Base-by-base conservation (phyloP, 2,888 invertebrate genomes). In the Euzetes globulus region DNA sequence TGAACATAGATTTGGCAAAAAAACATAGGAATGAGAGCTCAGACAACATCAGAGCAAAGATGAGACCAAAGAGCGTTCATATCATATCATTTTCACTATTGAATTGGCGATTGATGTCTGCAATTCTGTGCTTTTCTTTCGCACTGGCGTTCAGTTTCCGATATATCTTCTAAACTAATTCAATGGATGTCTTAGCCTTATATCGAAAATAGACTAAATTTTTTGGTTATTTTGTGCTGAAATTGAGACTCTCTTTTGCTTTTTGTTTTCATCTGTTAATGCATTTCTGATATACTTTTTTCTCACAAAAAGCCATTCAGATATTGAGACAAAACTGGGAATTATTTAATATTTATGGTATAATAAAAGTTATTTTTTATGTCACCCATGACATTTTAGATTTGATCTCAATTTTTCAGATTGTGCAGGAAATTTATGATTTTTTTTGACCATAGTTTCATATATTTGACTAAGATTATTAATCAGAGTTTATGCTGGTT, bases 251-350 rank as follows among this genome's bases (percentile, higher is more conserved):
- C n/a, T 52, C 5, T 41, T 41, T 41, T 41, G 41, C 11, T 52
- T 17, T 52, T 52, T 52, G 52, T 52, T 52, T 17, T 52, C 52
- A 52, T 52, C 17, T 52, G 9, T 52, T 52, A 52, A 52, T 52
- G 52, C 52, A 52, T 52, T 52, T 52, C 52, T 52, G n/a, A 52
- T 52, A 52, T 52, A 52, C 52, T 41, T 52, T 52, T 52, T 7
- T 5, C 52, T n/a, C 52, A n/a, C n/a, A n/a, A n/a, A n/a, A n/a
- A n/a, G n/a, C n/a, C n/a, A n/a, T n/a, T n/a, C n/a, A n/a, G n/a
- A 17, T 11, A 52, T 19, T 5, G 19, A 17, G 17, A 17, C 6
- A 52, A 52, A n/a, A 11, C 5, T 6, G 7, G 19, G 17, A n/a
- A 52, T 52, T 52, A 52, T n/a, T 6, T 11, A 19, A n/a, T 17